phyloP scores from a whole-genome alignment of 2,888 invertebrate genomes.

The Marronus borbonicus region DNA sequence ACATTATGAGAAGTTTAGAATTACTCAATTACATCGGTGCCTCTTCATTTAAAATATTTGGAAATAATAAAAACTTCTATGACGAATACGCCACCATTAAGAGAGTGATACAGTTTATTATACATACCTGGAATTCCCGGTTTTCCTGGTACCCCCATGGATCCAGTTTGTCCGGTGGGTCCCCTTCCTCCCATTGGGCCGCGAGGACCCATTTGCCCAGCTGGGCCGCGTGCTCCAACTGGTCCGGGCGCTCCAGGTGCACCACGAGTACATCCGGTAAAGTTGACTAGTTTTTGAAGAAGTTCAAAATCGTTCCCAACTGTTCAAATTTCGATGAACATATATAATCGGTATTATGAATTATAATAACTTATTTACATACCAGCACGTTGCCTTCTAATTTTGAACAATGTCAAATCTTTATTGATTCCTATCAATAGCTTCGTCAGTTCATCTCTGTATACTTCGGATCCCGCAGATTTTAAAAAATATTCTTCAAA shows the following conservation, averaged over 20 bases:
- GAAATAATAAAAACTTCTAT: background rate
- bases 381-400: background rate
- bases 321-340: background rate
- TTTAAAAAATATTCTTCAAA: slow-evolving; percentile 18
- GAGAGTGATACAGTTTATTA: too few species aligned
- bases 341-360: background rate
- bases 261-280: background rate
- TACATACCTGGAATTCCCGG: background rate
- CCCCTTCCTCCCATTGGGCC: slow-evolving; percentile 8
- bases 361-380: background rate
- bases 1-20: background rate
- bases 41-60: too few species aligned
- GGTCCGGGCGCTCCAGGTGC: background rate
- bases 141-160: background rate
- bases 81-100: background rate
- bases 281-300: background rate
- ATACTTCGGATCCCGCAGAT: background rate
- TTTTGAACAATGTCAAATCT: background rate
- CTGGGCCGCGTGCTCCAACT: background rate
- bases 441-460: background rate
- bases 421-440: background rate
- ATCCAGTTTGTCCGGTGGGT: background rate
- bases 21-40: background rate
- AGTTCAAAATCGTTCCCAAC: background rate
- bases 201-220: background rate